Conservation (phyloP, 2,797 vertebrate species). For the Phoebastria nigripes region DNA sequence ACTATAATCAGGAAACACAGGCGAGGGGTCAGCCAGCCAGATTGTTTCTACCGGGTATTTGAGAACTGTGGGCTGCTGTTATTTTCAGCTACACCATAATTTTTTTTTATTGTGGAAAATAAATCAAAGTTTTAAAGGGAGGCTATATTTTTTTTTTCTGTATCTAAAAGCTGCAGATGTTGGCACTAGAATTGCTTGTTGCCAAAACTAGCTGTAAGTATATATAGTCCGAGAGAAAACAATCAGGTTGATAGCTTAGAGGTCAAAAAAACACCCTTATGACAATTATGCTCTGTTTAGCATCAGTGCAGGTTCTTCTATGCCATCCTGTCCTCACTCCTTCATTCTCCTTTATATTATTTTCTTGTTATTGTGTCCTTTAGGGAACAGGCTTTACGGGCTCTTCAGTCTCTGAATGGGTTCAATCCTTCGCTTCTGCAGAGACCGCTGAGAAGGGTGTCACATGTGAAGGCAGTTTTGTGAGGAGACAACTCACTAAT, state of each 20-base stretch:
- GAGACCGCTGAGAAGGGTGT: slow-evolving; percentile 10
- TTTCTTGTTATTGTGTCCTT: slow-evolving; percentile 44
- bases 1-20: slow-evolving; percentile 26
- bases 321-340: neutral
- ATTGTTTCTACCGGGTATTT: neutral
- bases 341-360: neutral
- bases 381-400: neutral
- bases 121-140: slow-evolving; percentile 39
- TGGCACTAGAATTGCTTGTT: neutral
- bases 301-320: neutral
- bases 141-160: neutral
- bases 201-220: slow-evolving; percentile 2
- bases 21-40: neutral
- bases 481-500: slow-evolving; percentile 39
- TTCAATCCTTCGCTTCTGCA: neutral
- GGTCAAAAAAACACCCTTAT: neutral
- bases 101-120: slow-evolving; percentile 43
- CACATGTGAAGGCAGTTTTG: slow-evolving; percentile 48
- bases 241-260: slow-evolving; percentile 18
- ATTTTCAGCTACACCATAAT: slow-evolving; percentile 31
- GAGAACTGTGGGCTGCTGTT: neutral
- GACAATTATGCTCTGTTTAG: neutral
- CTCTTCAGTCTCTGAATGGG: slow-evolving; percentile 34
- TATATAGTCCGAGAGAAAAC: neutral
- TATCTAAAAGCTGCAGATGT: slow-evolving; percentile 7